A percentile compares a stretch with the other conserved stretches of the same genome.
phyloP scores from a whole-genome alignment of 1,140 invertebrate species.

The Nixonia krombeini region DNA sequence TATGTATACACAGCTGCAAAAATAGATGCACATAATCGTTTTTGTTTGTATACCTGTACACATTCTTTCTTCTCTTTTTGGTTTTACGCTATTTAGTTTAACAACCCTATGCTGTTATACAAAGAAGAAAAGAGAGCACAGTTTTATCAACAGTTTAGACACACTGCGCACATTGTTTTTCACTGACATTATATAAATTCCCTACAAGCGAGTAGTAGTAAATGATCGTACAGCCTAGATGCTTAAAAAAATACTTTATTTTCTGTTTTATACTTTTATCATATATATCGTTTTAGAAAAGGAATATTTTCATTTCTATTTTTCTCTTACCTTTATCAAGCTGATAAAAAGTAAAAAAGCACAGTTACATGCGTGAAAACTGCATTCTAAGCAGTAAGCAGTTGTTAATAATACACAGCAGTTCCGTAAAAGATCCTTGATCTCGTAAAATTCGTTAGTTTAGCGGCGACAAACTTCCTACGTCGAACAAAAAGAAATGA shows the following conservation, averaged over 20 bases:
- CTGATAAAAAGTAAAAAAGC: not conserved
- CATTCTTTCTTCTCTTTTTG: constrained; percentile 61
- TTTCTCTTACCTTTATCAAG: constrained; percentile 1
- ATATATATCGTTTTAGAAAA: no score
- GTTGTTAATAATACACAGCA: constrained; percentile 2
- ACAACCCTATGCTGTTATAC: constrained; percentile 7
- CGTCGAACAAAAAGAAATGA: not conserved
- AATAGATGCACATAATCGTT: constrained; percentile 59
- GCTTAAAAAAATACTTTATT: constrained; percentile 24
- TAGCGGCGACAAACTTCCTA: constrained; percentile 13
- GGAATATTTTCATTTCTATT: not conserved
- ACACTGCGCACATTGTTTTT: constrained; percentile 5
- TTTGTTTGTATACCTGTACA: constrained; percentile 23
- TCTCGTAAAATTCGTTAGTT: constrained; percentile 3
- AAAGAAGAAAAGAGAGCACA: constrained; percentile 14
- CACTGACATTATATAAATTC: constrained; percentile 5
- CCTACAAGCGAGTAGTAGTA: constrained; percentile 10
- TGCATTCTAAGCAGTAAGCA: constrained; percentile 6
- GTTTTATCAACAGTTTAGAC: constrained; percentile 2
- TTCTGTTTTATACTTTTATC: not conserved
- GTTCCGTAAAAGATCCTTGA: constrained; percentile 1
- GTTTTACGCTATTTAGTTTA: constrained; percentile 61
- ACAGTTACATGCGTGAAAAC: not conserved
- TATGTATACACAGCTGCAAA: constrained; percentile 54
- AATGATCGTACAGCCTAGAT: constrained; percentile 22